Base-by-base conservation (phyloP, 2,113 vertebrate species). In the Bufo bufo region DNA sequence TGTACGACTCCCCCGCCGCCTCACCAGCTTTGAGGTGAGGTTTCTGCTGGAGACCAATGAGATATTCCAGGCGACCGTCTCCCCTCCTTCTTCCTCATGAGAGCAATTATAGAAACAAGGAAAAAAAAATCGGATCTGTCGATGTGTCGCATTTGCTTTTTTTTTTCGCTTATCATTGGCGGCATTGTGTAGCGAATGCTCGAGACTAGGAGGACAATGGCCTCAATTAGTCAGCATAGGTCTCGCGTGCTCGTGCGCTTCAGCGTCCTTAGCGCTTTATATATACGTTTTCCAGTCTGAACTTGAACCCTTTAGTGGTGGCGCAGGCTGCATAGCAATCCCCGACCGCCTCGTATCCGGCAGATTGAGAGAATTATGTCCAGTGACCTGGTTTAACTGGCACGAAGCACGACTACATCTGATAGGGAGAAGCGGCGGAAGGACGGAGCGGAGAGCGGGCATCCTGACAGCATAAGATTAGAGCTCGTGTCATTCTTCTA, bases 311-410 rank as follows among this genome's bases (percentile, higher is more conserved):
- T n/a, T 66, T 49, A n/a, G 61, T 23, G 47, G 8, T 20, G 14
- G 61, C 43, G 85, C 23, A 13, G 74, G 8, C 74, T 63, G 45
- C 11, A 3, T 1, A 63, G 81, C 47, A 66, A 69, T 66, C 61
- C 49, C 45, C 45, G 13, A n/a, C 33, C 47, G 85, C 43, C 56
- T 65, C 23, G 14, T 77, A 77, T 83, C 45, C 50, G 47, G 69
- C 79, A 58, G 81, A 63, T 84, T 75, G 47, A 66, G 82, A 77
- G 74, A 89, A 89, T 84, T 77, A 89, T 84, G 81, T 78, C 71
- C 87, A 89, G 59, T 84, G 87, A 89, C 81, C 87, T 84, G 87
- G 56, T 88, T 88, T 77, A 83, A 84, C 72, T 84, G 59, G 87
- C 72, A 66, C 23, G 78, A 11, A 65, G 78, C 77, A 87, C 33